Evolutionary conservation across 2,888 invertebrate species (phyloP), one percentile per base, ranked within the genome.

Genomic region (Coleophora flavipennella): DNA sequence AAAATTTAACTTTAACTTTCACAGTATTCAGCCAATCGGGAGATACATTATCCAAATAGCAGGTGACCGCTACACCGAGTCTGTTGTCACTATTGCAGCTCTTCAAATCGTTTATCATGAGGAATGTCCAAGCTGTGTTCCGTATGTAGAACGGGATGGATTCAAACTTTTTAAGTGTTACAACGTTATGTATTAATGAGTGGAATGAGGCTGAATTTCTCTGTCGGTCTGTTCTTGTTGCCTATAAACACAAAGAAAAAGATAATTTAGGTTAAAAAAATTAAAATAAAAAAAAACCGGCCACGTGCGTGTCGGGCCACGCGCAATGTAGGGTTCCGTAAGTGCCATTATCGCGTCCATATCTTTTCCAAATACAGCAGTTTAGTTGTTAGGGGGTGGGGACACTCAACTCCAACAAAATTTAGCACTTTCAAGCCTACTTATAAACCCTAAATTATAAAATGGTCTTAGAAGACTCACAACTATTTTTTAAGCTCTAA

Each of bases 101-200:
- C 7, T n/a, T 36, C 6, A 28, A 7, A 2, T 3, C 2, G 2
- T 7, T n/a, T 2, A 20, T 9, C 31, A 31, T 31, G 1, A n/a
- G 29, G 9, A 37, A 20, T 7, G 25, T 31, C 36, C 36, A 37
- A 13, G 36, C 31, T 2, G 14, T 12, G 31, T 37, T 37, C 3
- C 31, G 14, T 8, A 37, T 11, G 36, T 37, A 37, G 9, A 31
- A 37, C 8, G 25, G 31, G 10, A 12, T n/a, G n/a, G 36, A 37
- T 11, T 20, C 25, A 20, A 31, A 31, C 13, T 37, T 31, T 8
- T 20, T 20, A 4, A 37, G 11, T 2, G 10, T 31, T 8, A 7
- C 11, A 14, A 37, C 10, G 11, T 37, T 31, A 3, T 37, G 31
- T 8, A 37, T 31, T 11, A 13, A 12, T 10, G 36, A 31, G 2